Evolutionary conservation across 2,113 vertebrate species (phyloP).

Genomic region (Seriola dumerili): DNA sequence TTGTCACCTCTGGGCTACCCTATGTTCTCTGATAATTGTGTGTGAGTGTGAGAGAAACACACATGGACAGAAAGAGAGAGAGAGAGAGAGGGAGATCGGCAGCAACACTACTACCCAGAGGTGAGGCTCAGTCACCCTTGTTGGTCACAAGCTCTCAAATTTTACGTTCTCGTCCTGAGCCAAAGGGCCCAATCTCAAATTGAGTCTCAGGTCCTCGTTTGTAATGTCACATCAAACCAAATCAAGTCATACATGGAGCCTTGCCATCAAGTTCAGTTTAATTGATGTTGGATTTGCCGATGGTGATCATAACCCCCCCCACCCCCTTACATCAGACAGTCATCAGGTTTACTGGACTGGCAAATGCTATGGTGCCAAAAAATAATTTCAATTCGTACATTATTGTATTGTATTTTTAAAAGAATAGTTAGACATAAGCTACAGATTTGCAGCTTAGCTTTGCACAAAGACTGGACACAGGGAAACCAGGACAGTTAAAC

Average conservation of each 20-base stretch:
- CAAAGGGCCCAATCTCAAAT: constrained; percentile 10
- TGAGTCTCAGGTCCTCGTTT: constrained; percentile 13
- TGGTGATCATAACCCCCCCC: background rate
- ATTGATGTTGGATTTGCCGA: background rate
- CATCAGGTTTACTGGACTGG: background rate
- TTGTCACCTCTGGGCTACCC: constrained; percentile 32
- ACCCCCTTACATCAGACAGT: background rate
- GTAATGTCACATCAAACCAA: constrained; percentile 40
- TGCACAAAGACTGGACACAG: background rate
- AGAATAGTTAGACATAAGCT: background rate
- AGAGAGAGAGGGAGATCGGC: too few relatives aligned
- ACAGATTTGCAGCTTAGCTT: background rate
- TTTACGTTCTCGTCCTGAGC: constrained; percentile 13
- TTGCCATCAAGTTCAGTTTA: constrained; percentile 22
- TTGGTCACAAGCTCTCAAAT: constrained; percentile 44
- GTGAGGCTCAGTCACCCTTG: constrained; percentile 27
- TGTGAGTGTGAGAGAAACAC: background rate
- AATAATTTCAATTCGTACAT: background rate
- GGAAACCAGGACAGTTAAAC: background rate
- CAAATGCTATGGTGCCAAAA: background rate
- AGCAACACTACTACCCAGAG: constrained; percentile 10
- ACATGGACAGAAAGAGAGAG: background rate
- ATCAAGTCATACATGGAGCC: constrained; percentile 16
- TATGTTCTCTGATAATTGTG: constrained; percentile 6
- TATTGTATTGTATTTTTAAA: background rate